Percentiles rank a stretch among this genome's conserved stretches.
Conservation (phyloP, 2,113 vertebrate species). For the Barbus barbus region DNA sequence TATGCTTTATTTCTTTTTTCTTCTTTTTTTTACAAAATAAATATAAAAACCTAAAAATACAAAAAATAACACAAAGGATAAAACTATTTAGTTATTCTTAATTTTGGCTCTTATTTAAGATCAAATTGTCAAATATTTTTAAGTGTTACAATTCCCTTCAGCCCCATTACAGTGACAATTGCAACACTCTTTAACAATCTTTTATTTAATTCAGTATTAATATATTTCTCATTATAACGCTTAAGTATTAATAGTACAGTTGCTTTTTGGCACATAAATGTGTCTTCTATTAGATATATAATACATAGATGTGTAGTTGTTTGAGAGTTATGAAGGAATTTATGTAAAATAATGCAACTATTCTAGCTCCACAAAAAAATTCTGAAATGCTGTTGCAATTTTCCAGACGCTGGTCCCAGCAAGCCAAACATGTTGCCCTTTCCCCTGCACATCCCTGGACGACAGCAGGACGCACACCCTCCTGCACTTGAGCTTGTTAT, state of each 20-base stretch:
- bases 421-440: background rate
- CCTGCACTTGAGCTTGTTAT: conserved; percentile 36
- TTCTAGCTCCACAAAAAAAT: background rate
- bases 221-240: no score
- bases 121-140: background rate
- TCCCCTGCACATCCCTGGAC: background rate
- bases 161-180: background rate
- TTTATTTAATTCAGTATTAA: background rate
- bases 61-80: background rate
- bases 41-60: background rate
- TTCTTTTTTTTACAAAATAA: background rate
- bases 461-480: no score
- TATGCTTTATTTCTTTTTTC: background rate
- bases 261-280: background rate
- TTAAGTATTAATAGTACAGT: background rate
- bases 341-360: background rate
- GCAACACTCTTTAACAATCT: background rate
- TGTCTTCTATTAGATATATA: background rate
- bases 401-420: background rate
- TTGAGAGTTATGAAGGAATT: no score
- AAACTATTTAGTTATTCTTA: background rate
- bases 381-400: background rate
- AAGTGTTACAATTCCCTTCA: background rate
- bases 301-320: no score
- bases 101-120: background rate